Conservation (phyloP, 2,888 invertebrate species). For the Aphidius colemani region DNA sequence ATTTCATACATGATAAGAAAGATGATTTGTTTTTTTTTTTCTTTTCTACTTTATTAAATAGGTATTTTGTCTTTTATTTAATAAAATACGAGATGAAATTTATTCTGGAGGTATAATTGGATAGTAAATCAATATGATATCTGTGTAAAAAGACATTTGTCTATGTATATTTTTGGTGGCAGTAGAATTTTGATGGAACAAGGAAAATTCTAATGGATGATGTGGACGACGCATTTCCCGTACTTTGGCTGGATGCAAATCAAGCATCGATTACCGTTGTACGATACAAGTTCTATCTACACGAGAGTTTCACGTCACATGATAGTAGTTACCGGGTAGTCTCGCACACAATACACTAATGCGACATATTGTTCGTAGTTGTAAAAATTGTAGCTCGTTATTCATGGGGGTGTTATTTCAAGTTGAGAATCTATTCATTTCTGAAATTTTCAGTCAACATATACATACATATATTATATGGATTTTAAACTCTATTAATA, state of each 20-base stretch:
- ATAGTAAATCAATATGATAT: too few species aligned
- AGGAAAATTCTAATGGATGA: constrained; percentile 8
- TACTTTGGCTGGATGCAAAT: constrained; percentile 44
- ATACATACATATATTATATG: neutral
- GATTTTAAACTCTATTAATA: too few species aligned
- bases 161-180: neutral
- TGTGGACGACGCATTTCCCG: constrained; percentile 29
- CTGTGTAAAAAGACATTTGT: too few species aligned
- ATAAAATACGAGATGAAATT: neutral
- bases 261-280: constrained; percentile 45
- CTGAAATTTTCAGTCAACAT: constrained; percentile 8
- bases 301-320: constrained; percentile 33
- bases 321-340: constrained; percentile 34
- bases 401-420: constrained; percentile 40
- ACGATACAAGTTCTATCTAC: constrained; percentile 28
- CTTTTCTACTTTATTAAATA: neutral
- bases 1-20: too few species aligned
- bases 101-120: neutral
- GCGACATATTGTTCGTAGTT: constrained; percentile 56
- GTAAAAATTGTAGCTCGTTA: constrained; percentile 59
- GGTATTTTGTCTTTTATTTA: neutral
- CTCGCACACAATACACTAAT: constrained; percentile 57
- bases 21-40: too few species aligned
- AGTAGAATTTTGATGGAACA: constrained; percentile 8
- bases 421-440: constrained; percentile 30